A percentile compares a stretch with the other conserved stretches of the same genome.
Conservation (phyloP, 2,888 invertebrate genomes). For the Acleris sparsana region DNA sequence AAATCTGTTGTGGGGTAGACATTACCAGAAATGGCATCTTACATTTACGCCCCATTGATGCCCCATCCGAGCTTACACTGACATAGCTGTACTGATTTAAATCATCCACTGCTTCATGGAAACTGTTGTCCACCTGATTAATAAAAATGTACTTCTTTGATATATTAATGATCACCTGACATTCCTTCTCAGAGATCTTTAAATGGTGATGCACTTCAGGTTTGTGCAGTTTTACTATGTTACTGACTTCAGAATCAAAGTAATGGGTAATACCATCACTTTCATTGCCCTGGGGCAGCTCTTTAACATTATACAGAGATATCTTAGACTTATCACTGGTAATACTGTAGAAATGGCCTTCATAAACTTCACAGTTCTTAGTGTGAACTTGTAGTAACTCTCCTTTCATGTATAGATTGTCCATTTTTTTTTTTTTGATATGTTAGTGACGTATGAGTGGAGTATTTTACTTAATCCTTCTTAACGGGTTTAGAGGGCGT, state of each 20-base stretch:
- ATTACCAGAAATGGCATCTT: slow-evolving; percentile 76
- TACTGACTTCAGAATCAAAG: slow-evolving; percentile 70
- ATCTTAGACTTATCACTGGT: slow-evolving; percentile 74
- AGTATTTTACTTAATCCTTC: slow-evolving; percentile 62
- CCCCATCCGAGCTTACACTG: slow-evolving; percentile 73
- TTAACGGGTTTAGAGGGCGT: slow-evolving; percentile 67
- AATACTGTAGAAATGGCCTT: slow-evolving; percentile 76
- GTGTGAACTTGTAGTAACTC: slow-evolving; percentile 77
- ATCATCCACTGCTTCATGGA: slow-evolving; percentile 70
- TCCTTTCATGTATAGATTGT: slow-evolving; percentile 75
- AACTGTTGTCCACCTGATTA: slow-evolving; percentile 75
- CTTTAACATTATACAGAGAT: slow-evolving; percentile 73
- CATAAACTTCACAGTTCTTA: slow-evolving; percentile 69
- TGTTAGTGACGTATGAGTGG: slow-evolving; percentile 21
- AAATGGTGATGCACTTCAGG: slow-evolving; percentile 60
- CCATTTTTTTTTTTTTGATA: slow-evolving; percentile 59
- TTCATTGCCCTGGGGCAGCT: slow-evolving; percentile 57
- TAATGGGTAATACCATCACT: slow-evolving; percentile 71
- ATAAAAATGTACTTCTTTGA: slow-evolving; percentile 74
- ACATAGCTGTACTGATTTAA: slow-evolving; percentile 64
- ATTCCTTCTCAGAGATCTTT: slow-evolving; percentile 71
- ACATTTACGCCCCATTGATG: slow-evolving; percentile 77
- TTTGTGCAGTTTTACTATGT: slow-evolving; percentile 70
- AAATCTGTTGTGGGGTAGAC: slow-evolving; percentile 73
- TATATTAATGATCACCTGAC: slow-evolving; percentile 68